Evolutionary conservation across 2,888 invertebrate genomes (phyloP).

Genomic region (Ophion ellenae): DNA sequence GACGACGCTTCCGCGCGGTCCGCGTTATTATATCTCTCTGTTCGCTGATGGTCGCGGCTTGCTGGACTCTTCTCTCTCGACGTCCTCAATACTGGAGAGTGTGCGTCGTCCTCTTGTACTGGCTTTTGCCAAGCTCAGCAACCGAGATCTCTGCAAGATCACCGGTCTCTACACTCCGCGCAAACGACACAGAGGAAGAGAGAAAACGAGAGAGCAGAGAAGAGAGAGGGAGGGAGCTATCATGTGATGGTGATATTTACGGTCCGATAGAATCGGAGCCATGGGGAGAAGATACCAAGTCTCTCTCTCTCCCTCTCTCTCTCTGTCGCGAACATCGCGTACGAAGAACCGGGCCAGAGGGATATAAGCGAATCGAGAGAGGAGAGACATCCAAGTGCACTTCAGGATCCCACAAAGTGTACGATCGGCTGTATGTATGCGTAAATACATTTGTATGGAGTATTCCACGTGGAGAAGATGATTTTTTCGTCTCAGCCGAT

Average conservation of each 20-base stretch:
- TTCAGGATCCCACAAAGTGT: conserved; percentile 21
- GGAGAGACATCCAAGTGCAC: conserved; percentile 27
- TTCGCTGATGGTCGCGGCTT: conserved; percentile 27
- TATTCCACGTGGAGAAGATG: conserved; percentile 1
- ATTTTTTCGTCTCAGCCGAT: not conserved
- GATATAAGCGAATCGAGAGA: conserved; percentile 31
- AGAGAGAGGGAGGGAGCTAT: conserved; percentile 46
- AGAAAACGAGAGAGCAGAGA: not conserved
- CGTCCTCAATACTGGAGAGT: conserved; percentile 8
- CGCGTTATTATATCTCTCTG: conserved; percentile 21
- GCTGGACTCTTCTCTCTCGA: conserved; percentile 15
- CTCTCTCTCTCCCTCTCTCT: not conserved
- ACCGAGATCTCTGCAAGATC: conserved; percentile 56
- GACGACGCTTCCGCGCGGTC: conserved; percentile 43
- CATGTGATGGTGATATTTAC: conserved; percentile 82
- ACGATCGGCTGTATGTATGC: not conserved
- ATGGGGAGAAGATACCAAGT: conserved; percentile 72
- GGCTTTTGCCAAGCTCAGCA: conserved; percentile 42
- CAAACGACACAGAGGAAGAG: conserved; percentile 19
- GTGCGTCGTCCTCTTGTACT: conserved; percentile 15
- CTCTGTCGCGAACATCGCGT: conserved; percentile 22
- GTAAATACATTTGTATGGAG: conserved; percentile 10
- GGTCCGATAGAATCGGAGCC: conserved; percentile 82
- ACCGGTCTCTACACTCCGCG: conserved; percentile 43
- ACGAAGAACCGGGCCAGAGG: conserved; percentile 40